Percentiles rank a stretch among this genome's conserved stretches.
phyloP scores from a whole-genome alignment of 2,797 vertebrate species.

The Coregonus suidteri region DNA sequence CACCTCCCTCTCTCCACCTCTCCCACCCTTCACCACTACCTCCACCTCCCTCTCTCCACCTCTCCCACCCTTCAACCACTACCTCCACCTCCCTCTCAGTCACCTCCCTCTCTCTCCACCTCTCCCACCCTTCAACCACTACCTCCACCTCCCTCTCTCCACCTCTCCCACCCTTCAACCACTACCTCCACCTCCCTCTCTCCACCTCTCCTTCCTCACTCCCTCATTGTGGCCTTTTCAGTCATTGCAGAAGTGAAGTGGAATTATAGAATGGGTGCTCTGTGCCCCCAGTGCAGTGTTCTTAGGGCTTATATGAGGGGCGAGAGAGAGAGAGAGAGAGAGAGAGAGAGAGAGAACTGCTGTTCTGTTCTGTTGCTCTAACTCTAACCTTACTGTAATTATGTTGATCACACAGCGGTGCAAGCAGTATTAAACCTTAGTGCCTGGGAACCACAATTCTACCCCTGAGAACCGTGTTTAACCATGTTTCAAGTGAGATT shows the following conservation, averaged over 20 bases:
- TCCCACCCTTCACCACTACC: neutral
- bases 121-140: neutral
- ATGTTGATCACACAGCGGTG: constrained; percentile 28
- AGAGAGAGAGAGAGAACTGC: constrained; percentile 7
- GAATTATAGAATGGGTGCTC: neutral
- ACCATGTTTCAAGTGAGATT: constrained; percentile 3
- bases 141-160: neutral
- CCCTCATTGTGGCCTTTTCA: neutral
- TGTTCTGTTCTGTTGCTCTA: constrained; percentile 26
- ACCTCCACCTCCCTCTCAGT: neutral
- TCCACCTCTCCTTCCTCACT: neutral
- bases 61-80: constrained; percentile 3
- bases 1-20: neutral
- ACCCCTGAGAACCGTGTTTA: constrained; percentile 20
- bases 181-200: no score
- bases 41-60: constrained; percentile 1
- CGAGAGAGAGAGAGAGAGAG: no score
- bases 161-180: neutral
- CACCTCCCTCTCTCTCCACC: no score
- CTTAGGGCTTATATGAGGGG: no score
- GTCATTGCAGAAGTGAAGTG: neutral
- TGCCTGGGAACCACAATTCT: constrained; percentile 11
- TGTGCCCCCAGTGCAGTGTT: neutral
- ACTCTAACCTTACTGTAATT: constrained; percentile 31
- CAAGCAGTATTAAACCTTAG: constrained; percentile 33